Conservation (phyloP, 1,140 invertebrate species). For the Drosophila auraria region DNA sequence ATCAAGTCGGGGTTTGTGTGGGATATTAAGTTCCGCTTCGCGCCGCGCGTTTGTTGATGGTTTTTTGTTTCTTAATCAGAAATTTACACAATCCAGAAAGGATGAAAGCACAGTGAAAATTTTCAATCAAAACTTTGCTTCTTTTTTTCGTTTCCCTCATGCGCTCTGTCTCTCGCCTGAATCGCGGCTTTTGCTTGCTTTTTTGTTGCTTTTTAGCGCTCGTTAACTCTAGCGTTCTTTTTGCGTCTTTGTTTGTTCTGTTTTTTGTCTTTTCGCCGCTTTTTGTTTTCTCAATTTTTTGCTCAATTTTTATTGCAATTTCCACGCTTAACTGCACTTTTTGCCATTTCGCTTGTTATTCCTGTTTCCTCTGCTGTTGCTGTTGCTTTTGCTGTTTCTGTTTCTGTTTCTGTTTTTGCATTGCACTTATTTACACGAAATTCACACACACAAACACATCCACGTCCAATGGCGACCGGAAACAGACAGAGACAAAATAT, state of each 20-base stretch:
- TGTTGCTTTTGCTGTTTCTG: constrained; percentile 19
- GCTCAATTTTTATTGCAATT: constrained; percentile 81
- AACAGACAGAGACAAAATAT: constrained; percentile 56
- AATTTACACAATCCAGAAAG: constrained; percentile 73
- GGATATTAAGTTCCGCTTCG: constrained; percentile 40
- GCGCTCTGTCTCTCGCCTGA: neutral
- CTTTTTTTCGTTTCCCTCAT: constrained; percentile 12
- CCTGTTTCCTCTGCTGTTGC: constrained; percentile 27
- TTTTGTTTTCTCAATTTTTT: constrained; percentile 58
- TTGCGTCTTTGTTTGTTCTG: constrained; percentile 44
- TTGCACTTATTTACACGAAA: constrained; percentile 76
- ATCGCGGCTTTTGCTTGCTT: constrained; percentile 19
- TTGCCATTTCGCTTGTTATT: constrained; percentile 64
- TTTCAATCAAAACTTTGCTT: constrained; percentile 80
- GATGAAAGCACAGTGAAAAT: constrained; percentile 77
- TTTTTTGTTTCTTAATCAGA: constrained; percentile 66
- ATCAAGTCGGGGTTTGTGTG: neutral
- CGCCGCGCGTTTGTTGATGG: constrained; percentile 26
- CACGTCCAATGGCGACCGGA: constrained; percentile 21
- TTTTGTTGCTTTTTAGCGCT: constrained; percentile 76
- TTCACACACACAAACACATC: constrained; percentile 37
- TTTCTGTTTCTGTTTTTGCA: constrained; percentile 61
- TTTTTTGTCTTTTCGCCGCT: constrained; percentile 41
- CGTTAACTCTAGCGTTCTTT: constrained; percentile 63
- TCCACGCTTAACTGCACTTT: constrained; percentile 81